phyloP scores from a whole-genome alignment of 2,113 vertebrate species.

The Labeo catla region DNA sequence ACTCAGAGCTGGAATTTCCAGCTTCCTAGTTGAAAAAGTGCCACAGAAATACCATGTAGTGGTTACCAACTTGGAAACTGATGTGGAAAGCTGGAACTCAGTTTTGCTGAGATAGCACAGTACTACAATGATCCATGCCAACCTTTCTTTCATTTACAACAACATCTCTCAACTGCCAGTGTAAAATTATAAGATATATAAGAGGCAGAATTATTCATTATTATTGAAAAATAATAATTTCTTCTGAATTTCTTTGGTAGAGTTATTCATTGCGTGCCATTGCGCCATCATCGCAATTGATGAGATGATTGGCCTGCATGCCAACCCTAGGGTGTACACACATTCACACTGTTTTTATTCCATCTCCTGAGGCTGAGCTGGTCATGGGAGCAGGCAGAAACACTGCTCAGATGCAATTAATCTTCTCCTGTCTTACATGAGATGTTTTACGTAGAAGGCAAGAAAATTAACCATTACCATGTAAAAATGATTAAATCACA shows the following conservation, averaged over 20 bases:
- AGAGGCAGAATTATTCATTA: background rate
- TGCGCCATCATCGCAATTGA: background rate
- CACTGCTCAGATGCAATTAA: background rate
- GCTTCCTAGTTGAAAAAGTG: background rate
- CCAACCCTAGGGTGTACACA: background rate
- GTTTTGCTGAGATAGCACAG: background rate
- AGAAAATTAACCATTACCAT: background rate
- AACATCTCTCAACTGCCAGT: background rate
- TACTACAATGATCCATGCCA: background rate
- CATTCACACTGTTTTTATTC: slow-evolving; percentile 26
- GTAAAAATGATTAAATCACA: background rate
- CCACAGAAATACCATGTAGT: background rate
- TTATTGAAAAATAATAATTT: background rate
- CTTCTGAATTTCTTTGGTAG: background rate
- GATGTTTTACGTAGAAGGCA: background rate
- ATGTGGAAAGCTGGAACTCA: background rate
- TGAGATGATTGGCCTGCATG: background rate
- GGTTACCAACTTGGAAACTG: background rate
- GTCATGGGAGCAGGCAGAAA: background rate
- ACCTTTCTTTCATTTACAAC: background rate
- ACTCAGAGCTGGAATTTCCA: background rate
- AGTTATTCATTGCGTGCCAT: slow-evolving; percentile 1
- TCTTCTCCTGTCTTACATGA: background rate
- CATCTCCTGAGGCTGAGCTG: background rate
- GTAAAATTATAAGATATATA: background rate